These are phyloP conservation scores for Poeciliopsis retropinna DNA, from an alignment of 2,113 vertebrate species.

Conservation along the genomic window DNA sequence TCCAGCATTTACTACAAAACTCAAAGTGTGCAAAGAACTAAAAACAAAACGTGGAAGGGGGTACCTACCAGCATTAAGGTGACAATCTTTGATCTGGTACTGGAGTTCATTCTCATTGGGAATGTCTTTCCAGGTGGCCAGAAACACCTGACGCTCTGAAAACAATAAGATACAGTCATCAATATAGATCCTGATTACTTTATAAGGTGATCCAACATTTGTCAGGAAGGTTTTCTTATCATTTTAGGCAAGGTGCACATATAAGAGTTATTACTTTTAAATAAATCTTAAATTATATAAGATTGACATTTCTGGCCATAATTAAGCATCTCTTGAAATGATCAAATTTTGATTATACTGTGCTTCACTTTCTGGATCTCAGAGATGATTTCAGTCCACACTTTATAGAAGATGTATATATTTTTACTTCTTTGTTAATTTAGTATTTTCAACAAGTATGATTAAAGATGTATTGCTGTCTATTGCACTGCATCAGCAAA, in stretches of 20 bases:
- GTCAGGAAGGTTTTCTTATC: no score
- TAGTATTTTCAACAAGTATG: no score
- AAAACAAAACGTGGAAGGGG: background rate
- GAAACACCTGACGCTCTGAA: slow-evolving; percentile 96
- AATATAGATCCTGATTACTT: background rate
- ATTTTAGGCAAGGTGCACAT: no score
- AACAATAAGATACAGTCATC: background rate
- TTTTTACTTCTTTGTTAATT: background rate
- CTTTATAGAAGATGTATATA: background rate
- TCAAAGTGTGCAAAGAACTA: background rate
- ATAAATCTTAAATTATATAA: no score
- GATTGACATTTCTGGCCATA: no score
- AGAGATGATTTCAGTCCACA: background rate
- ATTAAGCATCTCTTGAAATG: no score
- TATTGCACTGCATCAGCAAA: background rate
- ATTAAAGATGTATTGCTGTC: background rate
- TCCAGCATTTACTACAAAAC: background rate
- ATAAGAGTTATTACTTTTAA: no score
- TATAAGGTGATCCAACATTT: background rate
- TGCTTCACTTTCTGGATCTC: no score
- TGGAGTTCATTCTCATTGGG: slow-evolving; percentile 99
- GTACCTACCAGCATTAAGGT: slow-evolving; percentile 92
- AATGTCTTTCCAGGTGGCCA: slow-evolving; percentile 99
- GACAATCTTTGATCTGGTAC: slow-evolving; percentile 99
- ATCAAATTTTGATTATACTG: no score